phyloP scores from a whole-genome alignment of 2,797 vertebrate genomes.

The Taeniopygia guttata region DNA sequence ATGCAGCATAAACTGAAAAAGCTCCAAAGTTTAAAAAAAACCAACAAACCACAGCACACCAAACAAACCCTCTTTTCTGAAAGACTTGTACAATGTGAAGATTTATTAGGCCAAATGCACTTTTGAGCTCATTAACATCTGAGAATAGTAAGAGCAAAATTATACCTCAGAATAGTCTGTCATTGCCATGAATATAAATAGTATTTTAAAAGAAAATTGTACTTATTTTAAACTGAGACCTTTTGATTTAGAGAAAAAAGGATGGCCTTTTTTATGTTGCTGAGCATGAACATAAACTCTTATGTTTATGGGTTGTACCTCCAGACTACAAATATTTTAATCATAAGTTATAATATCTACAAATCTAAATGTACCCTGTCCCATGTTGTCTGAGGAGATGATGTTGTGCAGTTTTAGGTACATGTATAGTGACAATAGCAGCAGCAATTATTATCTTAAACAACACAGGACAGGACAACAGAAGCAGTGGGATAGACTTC shows the following conservation, averaged over 20 bases:
- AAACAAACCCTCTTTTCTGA: neutral
- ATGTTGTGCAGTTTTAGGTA: neutral
- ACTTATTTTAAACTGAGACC: neutral
- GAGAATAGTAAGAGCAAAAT: neutral
- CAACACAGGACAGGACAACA: neutral
- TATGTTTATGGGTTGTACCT: neutral
- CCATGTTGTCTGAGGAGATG: neutral
- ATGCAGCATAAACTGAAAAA: neutral
- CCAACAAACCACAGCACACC: neutral
- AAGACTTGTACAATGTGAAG: neutral
- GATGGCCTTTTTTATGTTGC: neutral
- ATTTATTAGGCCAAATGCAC: neutral
- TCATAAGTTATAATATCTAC: neutral
- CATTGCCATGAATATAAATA: neutral
- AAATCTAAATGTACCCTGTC: neutral
- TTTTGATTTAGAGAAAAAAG: neutral
- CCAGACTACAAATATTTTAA: neutral
- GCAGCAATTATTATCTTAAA: neutral
- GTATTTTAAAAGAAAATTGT: neutral
- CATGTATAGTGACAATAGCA: neutral
- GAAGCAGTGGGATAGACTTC: neutral
- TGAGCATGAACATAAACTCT: neutral
- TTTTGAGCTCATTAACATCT: neutral
- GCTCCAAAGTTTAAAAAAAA: neutral
- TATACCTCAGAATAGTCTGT: neutral